Evolutionary conservation across 2,113 vertebrate species (phyloP), one percentile per base, ranked within the genome.

Genomic region (Prionailurus bengalensis): DNA sequence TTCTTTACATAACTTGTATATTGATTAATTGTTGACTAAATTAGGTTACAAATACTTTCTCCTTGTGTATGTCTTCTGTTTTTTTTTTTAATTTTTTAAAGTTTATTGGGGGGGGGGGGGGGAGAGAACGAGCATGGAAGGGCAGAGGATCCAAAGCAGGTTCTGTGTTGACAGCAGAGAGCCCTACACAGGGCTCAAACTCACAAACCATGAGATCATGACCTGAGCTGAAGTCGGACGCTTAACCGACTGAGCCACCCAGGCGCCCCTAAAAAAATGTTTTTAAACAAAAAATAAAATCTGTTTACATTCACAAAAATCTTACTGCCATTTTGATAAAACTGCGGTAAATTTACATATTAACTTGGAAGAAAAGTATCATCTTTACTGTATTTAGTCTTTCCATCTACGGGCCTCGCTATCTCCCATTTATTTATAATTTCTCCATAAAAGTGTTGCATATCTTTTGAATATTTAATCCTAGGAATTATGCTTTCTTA

Each of bases 381-480:
- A 65, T 80, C n/a, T 89, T 95, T 83, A 80, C 27, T 93, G 25
- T 71, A 74, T 21, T 94, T 74, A 84, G 48, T 65, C 63, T 94
- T 91, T 66, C 23, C 55, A 80, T 39, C 42, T 29, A 73, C 4
- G 12, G 63, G 45, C 39, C 29, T 61, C 10, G 13, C 19, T 66
- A 76, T 4, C 61, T 88, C 33, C 33, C 31, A 14, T 51, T 70
- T 76, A 87, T 15, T 80, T 58, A 81, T 17, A 61, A 82, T 90
- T 83, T 80, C 70, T 31, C 80, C 45, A n/a, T 33, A 45, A 70
- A 89, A 9, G 16, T 61, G 25, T 15, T n/a, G 7, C 55, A 12
- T 68, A 31, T 45, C 21, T 70, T 70, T 89, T 76, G 17, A 4
- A 29, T 31, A 82, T 16, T 82, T 78, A 65, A 65, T 33, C 36